Evolutionary conservation across 2,113 vertebrate genomes (phyloP).

Genomic region (Chunga burmeisteri): DNA sequence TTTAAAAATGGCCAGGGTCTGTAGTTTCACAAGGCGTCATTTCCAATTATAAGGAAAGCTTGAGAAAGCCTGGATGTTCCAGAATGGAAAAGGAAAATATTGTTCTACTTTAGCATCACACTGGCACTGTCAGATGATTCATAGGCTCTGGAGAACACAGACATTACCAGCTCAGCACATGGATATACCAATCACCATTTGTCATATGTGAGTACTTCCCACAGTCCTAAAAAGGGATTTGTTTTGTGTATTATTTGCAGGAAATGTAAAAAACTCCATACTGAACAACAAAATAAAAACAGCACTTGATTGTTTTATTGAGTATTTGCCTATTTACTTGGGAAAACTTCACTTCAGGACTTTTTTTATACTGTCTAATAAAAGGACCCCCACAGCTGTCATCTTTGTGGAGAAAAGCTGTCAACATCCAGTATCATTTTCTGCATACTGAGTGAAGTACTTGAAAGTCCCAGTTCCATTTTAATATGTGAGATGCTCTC

Average conservation of each 20-base stretch:
- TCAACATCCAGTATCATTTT: conserved; percentile 51
- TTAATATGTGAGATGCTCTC: conserved; percentile 39
- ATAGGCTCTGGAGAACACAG: conserved; percentile 47
- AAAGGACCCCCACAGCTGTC: conserved; percentile 57
- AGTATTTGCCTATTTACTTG: conserved; percentile 34
- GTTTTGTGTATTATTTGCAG: conserved; percentile 45
- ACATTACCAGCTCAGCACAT: conserved; percentile 69
- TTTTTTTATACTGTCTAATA: conserved; percentile 28
- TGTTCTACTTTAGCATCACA: conserved; percentile 28
- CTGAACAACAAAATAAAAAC: conserved; percentile 41
- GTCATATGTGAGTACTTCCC: conserved; percentile 64
- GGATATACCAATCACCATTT: conserved; percentile 60
- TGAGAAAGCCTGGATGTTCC: not conserved
- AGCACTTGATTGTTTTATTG: conserved; percentile 34
- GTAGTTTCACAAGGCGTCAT: not conserved
- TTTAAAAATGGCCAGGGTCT: not conserved
- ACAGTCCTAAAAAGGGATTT: conserved; percentile 53
- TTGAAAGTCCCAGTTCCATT: conserved; percentile 59
- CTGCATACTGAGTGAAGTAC: conserved; percentile 47
- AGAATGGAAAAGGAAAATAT: conserved; percentile 24
- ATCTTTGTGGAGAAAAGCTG: conserved; percentile 36
- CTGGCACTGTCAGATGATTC: conserved; percentile 49
- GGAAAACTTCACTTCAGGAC: conserved; percentile 45
- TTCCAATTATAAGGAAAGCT: not conserved
- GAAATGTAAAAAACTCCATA: conserved; percentile 33